Evolutionary conservation across 2,888 invertebrate species (phyloP).

Genomic region (Baccha elongata): DNA sequence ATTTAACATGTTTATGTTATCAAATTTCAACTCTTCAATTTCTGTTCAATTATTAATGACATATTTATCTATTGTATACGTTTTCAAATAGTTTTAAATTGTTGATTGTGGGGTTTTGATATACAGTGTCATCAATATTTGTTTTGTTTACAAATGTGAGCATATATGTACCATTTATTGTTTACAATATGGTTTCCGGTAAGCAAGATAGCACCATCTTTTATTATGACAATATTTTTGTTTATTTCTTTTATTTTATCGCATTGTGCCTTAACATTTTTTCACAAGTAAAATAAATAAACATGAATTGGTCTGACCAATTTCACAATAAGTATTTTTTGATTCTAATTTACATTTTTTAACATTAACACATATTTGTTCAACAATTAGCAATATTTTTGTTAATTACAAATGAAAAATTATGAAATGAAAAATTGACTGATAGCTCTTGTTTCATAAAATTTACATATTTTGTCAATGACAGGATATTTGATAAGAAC

Average conservation of each 20-base stretch:
- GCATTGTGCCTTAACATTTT: neutral
- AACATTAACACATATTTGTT: neutral
- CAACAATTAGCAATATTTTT: neutral
- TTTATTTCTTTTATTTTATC: conserved; percentile 10
- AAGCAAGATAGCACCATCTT: neutral
- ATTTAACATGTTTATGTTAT: no score
- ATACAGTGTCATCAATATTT: neutral
- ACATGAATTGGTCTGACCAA: neutral
- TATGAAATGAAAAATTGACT: no score
- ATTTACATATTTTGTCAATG: neutral
- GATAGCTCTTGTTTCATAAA: conserved; percentile 3
- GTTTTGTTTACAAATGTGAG: neutral
- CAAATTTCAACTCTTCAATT: neutral
- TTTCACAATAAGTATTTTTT: neutral
- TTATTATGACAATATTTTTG: neutral
- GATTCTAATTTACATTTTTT: neutral
- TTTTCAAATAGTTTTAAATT: neutral
- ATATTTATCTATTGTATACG: neutral
- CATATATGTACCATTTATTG: conserved; percentile 1
- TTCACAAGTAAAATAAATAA: neutral
- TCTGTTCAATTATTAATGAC: neutral
- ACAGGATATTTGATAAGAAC: conserved; percentile 14
- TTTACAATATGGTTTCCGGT: neutral
- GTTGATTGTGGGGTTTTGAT: neutral
- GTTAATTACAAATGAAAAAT: neutral